phyloP scores from a whole-genome alignment of 2,797 vertebrate genomes.

The Alcedo atthis region DNA sequence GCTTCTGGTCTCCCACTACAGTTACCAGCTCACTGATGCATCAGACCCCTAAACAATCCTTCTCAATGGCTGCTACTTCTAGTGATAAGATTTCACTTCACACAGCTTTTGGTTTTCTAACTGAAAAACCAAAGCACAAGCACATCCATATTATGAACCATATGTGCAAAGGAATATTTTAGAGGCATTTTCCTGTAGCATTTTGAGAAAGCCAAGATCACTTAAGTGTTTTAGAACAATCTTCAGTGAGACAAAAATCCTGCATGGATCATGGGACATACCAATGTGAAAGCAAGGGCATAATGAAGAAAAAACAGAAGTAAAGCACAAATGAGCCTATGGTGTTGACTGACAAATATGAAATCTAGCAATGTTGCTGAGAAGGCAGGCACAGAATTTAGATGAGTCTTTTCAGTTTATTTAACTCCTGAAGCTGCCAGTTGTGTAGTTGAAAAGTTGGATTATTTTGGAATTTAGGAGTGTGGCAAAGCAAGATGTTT shows the following conservation, averaged over 20 bases:
- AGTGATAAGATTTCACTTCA: background rate
- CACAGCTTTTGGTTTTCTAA: background rate
- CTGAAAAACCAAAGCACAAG: background rate
- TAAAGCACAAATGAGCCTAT: background rate
- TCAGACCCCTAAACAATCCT: background rate
- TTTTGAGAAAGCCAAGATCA: background rate
- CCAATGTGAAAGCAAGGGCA: background rate
- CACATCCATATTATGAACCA: background rate
- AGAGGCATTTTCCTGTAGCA: background rate
- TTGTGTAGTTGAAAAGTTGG: background rate
- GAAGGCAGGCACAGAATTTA: slow-evolving; percentile 8
- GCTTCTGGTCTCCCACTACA: background rate
- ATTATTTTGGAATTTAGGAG: slow-evolving; percentile 1
- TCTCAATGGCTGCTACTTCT: background rate
- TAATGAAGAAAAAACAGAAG: background rate
- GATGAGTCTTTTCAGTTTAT: background rate
- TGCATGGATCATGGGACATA: background rate
- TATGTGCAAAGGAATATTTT: background rate
- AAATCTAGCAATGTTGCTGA: slow-evolving; percentile 5
- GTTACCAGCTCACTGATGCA: background rate
- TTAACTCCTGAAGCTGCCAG: slow-evolving; percentile 12
- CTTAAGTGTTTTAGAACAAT: background rate
- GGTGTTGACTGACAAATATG: slow-evolving; percentile 16
- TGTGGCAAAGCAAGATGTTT: background rate
- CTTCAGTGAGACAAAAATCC: background rate